Percentiles rank a stretch among this genome's conserved stretches.
Conservation (phyloP, 2,888 invertebrate species). For the Rhagonycha lutea region DNA sequence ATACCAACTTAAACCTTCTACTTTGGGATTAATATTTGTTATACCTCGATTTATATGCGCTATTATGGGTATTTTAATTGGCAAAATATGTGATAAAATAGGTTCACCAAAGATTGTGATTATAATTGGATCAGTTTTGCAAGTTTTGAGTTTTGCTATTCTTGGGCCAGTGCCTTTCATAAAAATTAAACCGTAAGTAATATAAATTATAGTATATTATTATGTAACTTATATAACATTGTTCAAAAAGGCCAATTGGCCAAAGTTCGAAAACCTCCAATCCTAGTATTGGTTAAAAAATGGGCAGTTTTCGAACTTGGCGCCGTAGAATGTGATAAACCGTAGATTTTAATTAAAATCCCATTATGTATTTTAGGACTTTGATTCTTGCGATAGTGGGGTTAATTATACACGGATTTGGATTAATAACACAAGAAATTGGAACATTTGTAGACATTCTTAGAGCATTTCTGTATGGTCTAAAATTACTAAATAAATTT, state of each 20-base stretch:
- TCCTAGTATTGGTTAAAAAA: too few species aligned
- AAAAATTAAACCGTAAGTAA: too few species aligned
- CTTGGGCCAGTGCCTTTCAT: not conserved
- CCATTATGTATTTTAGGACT: too few species aligned
- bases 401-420: not conserved
- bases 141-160: not conserved
- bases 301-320: too few species aligned
- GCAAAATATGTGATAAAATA: not conserved
- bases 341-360: too few species aligned
- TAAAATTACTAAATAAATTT: not conserved
- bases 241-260: too few species aligned
- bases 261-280: too few species aligned
- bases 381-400: not conserved
- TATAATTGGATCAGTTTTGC: not conserved
- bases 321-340: too few species aligned
- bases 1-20: too few species aligned
- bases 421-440: not conserved
- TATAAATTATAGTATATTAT: too few species aligned
- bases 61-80: not conserved
- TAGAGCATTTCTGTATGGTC: not conserved
- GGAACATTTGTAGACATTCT: not conserved
- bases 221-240: too few species aligned
- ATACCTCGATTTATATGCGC: not conserved
- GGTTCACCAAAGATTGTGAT: not conserved
- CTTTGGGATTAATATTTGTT: not conserved